phyloP scores from a whole-genome alignment of 1,140 invertebrate genomes.

The Trichogramma pretiosum region DNA sequence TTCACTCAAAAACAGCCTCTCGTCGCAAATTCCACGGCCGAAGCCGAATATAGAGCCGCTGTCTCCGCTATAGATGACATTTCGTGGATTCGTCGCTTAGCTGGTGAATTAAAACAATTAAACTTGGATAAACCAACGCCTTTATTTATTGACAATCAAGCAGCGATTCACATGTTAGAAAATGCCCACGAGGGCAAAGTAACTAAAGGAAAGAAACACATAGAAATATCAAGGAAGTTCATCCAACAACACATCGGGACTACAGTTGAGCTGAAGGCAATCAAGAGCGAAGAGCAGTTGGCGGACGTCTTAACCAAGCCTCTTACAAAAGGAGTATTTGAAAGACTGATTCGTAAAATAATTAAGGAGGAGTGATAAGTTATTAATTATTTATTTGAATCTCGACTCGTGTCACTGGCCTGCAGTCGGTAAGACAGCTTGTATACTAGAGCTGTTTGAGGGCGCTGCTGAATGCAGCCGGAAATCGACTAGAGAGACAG shows the following conservation, averaged over 20 bases:
- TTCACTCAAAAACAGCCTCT: slow-evolving; percentile 17
- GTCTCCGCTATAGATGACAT: slow-evolving; percentile 17
- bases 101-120: slow-evolving; percentile 10
- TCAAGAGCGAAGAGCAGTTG: neutral
- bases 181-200: slow-evolving; percentile 19
- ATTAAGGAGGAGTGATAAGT: too few species aligned
- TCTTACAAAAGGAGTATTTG: too few species aligned
- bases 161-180: slow-evolving; percentile 16
- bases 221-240: too few species aligned
- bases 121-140: neutral
- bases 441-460: too few species aligned
- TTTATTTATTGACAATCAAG: slow-evolving; percentile 14
- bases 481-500: too few species aligned
- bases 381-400: too few species aligned
- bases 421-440: too few species aligned
- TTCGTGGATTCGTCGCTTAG: slow-evolving; percentile 8
- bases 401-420: too few species aligned
- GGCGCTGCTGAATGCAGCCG: too few species aligned
- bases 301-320: slow-evolving; percentile 8
- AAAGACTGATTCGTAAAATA: too few species aligned
- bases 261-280: neutral
- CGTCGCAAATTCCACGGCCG: slow-evolving; percentile 21
- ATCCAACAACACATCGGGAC: too few species aligned
- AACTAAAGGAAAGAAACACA: slow-evolving; percentile 21
- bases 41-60: slow-evolving; percentile 17